These are phyloP conservation scores for Alectura lathami DNA, from an alignment of 2,113 vertebrate genomes.

Conservation along the genomic window DNA sequence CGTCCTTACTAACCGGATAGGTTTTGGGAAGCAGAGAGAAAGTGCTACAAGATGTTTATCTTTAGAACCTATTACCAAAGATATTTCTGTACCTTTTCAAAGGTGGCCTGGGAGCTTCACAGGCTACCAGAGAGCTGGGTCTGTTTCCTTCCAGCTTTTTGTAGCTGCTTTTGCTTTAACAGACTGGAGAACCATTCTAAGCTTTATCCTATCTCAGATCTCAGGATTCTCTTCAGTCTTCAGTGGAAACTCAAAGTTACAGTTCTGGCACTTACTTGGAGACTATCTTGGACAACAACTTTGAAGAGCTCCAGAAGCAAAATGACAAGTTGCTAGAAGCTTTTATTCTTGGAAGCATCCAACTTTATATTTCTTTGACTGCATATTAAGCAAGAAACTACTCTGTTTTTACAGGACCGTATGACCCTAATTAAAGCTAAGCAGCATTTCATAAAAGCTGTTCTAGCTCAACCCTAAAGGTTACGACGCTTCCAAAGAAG, in stretches of 20 bases:
- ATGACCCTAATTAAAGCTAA: neutral
- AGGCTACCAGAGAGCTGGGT: neutral
- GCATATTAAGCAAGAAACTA: neutral
- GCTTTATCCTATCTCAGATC: neutral
- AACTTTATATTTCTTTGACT: neutral
- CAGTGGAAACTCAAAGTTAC: neutral
- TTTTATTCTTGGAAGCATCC: neutral
- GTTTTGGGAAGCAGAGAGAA: neutral
- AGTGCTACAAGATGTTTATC: neutral
- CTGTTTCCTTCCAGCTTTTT: neutral
- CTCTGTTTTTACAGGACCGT: neutral
- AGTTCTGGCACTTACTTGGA: neutral
- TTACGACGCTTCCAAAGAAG: neutral
- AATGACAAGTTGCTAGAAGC: neutral
- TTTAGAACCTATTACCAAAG: neutral
- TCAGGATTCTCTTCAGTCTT: neutral
- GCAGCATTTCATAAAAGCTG: neutral
- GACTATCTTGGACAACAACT: accelerated
- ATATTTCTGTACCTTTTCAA: neutral
- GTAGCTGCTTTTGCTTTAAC: neutral
- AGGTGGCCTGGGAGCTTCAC: accelerated
- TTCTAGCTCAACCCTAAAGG: neutral
- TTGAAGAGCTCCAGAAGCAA: neutral
- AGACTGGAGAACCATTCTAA: neutral
- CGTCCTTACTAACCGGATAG: neutral